Conservation (phyloP, 2,888 invertebrate species). For the Apotomis betuletana region DNA sequence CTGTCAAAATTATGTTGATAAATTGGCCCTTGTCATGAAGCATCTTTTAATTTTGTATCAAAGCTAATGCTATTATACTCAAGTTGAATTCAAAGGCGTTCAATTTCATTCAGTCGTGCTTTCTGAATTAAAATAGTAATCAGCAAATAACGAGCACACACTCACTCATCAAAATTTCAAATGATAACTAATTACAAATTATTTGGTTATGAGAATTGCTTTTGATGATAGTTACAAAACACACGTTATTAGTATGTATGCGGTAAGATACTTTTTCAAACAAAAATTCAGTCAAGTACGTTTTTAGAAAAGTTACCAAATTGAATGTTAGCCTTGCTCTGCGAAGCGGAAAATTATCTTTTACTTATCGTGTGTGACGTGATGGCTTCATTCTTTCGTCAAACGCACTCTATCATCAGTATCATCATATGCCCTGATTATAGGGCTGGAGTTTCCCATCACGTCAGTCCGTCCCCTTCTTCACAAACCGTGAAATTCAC, state of each 20-base stretch:
- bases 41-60: slow-evolving; percentile 6
- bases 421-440: slow-evolving; percentile 24
- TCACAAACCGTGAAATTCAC: slow-evolving; percentile 32
- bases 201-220: neutral
- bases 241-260: neutral
- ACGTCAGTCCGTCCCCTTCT: slow-evolving; percentile 9
- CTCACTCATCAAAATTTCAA: slow-evolving; percentile 13
- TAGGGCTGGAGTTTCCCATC: slow-evolving; percentile 30
- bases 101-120: neutral
- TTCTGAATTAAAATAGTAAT: slow-evolving; percentile 7
- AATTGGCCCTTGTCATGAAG: slow-evolving; percentile 4
- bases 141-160: slow-evolving; percentile 8
- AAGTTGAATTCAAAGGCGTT: slow-evolving; percentile 2
- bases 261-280: neutral
- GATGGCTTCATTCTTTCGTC: slow-evolving; percentile 20
- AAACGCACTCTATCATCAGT: slow-evolving; percentile 5
- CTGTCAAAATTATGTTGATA: neutral
- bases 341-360: slow-evolving; percentile 23
- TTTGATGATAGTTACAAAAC: neutral
- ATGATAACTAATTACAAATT: neutral
- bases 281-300: neutral
- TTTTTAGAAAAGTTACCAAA: slow-evolving; percentile 7
- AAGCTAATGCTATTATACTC: slow-evolving; percentile 1
- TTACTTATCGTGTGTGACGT: neutral
- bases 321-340: neutral